Conservation (phyloP, 2,797 vertebrate species). For the Potorous gilbertii region DNA sequence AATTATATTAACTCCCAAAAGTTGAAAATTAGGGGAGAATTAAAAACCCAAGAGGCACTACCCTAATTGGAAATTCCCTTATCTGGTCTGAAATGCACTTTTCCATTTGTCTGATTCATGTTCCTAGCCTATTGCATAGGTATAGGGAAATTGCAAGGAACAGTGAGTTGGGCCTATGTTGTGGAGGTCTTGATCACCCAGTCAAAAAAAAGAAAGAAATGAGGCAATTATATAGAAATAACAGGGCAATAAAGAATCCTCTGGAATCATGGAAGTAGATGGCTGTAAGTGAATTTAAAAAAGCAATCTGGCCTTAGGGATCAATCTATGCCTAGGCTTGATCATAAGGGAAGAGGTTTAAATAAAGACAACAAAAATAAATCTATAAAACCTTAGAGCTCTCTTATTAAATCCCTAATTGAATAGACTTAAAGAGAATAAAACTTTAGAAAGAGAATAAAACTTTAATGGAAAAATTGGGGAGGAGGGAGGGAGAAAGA, state of each 20-base stretch:
- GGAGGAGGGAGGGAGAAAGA: accelerated
- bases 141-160: neutral
- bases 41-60: neutral
- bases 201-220: neutral
- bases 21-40: neutral
- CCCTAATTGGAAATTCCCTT: neutral
- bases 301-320: neutral
- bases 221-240: neutral
- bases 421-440: neutral
- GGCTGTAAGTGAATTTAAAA: neutral
- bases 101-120: neutral
- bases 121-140: neutral
- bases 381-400: neutral
- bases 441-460: neutral
- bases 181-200: neutral
- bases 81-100: neutral
- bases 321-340: neutral
- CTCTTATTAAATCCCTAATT: neutral
- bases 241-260: neutral
- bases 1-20: neutral
- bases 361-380: neutral
- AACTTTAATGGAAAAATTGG: neutral
- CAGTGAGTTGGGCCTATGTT: neutral
- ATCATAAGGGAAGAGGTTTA: neutral
- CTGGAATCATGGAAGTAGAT: neutral